A percentile compares a stretch with the other conserved stretches of the same genome.
phyloP scores from a whole-genome alignment of 2,797 vertebrate species.

The Tympanoctomys barrerae region DNA sequence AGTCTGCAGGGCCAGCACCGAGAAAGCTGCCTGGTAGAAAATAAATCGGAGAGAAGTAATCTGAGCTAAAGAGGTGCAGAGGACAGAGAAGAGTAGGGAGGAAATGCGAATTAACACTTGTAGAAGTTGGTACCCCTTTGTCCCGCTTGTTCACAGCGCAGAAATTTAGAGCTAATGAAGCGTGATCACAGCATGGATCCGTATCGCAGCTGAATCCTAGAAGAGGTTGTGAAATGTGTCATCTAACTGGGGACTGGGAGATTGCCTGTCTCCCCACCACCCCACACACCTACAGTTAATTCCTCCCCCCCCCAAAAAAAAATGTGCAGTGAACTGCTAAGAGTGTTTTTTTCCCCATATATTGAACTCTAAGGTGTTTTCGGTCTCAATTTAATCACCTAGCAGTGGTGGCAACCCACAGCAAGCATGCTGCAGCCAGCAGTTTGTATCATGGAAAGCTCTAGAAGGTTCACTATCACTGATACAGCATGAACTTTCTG shows the following conservation, averaged over 20 bases:
- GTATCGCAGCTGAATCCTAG: background rate
- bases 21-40: background rate
- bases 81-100: background rate
- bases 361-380: slow-evolving; percentile 41
- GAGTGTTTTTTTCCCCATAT: background rate
- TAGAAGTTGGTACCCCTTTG: background rate
- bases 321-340: background rate
- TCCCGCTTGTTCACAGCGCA: background rate
- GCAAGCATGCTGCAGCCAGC: background rate
- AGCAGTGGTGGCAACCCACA: background rate
- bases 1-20: background rate
- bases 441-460: background rate
- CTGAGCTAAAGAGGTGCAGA: background rate
- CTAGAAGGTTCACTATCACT: background rate
- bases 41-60: background rate
- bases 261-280: background rate
- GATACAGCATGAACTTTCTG: background rate
- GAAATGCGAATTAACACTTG: background rate
- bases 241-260: background rate
- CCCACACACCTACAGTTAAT: background rate
- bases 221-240: background rate
- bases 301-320: too few relatives aligned
- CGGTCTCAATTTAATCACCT: background rate
- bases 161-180: background rate
- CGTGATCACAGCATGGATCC: background rate